Evolutionary conservation across 2,797 vertebrate genomes (phyloP).

Genomic region (Neostethus bicornis): DNA sequence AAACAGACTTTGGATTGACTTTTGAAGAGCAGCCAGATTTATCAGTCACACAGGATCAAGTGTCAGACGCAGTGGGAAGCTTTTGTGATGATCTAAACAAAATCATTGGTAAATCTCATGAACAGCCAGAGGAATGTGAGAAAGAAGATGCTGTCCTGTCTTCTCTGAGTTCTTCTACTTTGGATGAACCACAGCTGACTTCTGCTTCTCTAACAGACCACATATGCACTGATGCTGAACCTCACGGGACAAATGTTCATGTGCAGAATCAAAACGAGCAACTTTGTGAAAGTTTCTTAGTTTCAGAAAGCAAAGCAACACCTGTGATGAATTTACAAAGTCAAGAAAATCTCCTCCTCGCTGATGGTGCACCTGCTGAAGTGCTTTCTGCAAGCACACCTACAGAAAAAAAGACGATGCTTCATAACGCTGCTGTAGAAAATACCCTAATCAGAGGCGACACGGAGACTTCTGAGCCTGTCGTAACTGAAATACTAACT

Average conservation of each 20-base stretch:
- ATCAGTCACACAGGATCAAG: conserved; percentile 17
- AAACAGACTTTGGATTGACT: conserved; percentile 50
- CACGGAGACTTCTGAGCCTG: conserved; percentile 8
- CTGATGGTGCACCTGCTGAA: conserved; percentile 22
- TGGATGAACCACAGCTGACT: conserved; percentile 27
- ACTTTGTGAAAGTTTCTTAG: conserved; percentile 19
- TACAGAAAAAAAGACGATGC: not conserved
- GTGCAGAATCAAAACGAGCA: conserved; percentile 26
- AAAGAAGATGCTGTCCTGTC: conserved; percentile 20
- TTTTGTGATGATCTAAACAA: conserved; percentile 28
- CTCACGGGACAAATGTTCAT: conserved; percentile 19
- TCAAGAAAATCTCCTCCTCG: conserved; percentile 14
- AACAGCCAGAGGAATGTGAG: conserved; percentile 38
- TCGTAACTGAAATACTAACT: conserved; percentile 21
- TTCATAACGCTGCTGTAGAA: conserved; percentile 14
- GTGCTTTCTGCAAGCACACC: conserved; percentile 13
- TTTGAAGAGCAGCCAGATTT: conserved; percentile 45
- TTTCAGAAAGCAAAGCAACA: conserved; percentile 22
- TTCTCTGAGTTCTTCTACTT: conserved; percentile 11
- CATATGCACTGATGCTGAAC: conserved; percentile 23
- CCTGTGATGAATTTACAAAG: conserved; percentile 19
- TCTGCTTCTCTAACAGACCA: conserved; percentile 20
- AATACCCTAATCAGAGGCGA: conserved; percentile 15
- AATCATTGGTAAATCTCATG: conserved; percentile 26
- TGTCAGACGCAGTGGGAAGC: conserved; percentile 26